A percentile compares a stretch with the other conserved stretches of the same genome.
Evolutionary conservation across 2,113 vertebrate genomes (phyloP).

Genomic region (Eudyptes chrysolophus): DNA sequence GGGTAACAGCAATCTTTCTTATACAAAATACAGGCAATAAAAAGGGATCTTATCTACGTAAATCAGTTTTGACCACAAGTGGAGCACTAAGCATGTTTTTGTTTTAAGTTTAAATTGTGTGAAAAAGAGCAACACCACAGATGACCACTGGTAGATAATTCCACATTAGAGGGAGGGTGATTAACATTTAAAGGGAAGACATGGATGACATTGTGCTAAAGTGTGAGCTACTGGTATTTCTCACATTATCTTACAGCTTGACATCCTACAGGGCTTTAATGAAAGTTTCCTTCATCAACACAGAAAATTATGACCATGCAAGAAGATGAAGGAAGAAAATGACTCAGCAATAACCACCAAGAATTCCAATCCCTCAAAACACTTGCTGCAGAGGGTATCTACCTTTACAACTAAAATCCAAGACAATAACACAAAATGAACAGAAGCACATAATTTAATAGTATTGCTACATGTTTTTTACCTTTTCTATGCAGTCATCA

Average conservation of each 20-base stretch:
- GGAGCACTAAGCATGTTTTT: neutral
- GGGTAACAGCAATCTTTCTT: neutral
- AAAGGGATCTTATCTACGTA: neutral
- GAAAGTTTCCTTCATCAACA: neutral
- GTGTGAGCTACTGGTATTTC: neutral
- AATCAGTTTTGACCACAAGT: neutral
- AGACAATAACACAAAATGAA: neutral
- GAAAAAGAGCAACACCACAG: neutral
- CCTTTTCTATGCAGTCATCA: constrained; percentile 98
- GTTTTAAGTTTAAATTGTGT: neutral
- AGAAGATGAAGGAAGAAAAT: neutral
- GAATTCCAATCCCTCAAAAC: neutral
- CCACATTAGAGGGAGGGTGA: neutral
- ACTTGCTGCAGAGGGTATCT: neutral
- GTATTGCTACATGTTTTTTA: constrained; percentile 60
- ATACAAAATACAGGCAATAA: neutral
- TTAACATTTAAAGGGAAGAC: neutral
- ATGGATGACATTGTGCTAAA: neutral
- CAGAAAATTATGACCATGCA: neutral
- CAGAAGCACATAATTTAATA: neutral
- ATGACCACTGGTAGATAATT: neutral
- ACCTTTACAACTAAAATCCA: neutral
- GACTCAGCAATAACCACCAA: neutral
- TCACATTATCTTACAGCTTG: neutral
- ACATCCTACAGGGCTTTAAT: neutral